phyloP scores from a whole-genome alignment of 2,113 vertebrate genomes.

The Antechinus flavipes region DNA sequence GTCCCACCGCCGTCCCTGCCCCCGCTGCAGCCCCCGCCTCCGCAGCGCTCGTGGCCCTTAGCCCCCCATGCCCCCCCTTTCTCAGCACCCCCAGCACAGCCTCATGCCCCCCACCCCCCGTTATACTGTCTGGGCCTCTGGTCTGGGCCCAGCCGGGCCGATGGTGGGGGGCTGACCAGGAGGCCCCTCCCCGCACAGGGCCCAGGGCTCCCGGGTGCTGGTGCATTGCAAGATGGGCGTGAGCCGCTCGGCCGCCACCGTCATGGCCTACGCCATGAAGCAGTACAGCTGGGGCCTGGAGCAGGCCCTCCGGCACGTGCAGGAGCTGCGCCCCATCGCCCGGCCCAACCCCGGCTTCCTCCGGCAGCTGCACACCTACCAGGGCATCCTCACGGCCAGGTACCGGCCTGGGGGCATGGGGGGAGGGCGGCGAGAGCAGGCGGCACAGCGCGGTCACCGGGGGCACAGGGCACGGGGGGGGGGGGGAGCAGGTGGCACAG shows the following conservation, averaged over 20 bases:
- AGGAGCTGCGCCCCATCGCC: slow-evolving; percentile 87
- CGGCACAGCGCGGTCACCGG: too few species aligned
- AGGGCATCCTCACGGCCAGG: slow-evolving; percentile 95
- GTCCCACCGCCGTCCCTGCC: not conserved
- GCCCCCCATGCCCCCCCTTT: not conserved
- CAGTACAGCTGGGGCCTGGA: slow-evolving; percentile 92
- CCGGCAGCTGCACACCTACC: slow-evolving; percentile 95
- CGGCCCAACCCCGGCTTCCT: slow-evolving; percentile 95
- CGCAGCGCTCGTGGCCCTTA: not conserved
- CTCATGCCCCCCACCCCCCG: not conserved
- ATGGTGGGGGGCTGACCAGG: not conserved
- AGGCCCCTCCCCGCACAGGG: slow-evolving; percentile 75
- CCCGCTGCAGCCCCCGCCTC: not conserved
- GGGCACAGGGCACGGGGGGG: too few species aligned
- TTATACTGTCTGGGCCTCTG: not conserved
- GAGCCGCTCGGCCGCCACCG: slow-evolving; percentile 95
- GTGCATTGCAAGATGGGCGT: slow-evolving; percentile 99
- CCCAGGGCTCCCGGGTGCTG: slow-evolving; percentile 86
- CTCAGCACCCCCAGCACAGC: not conserved
- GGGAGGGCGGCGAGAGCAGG: fast-evolving
- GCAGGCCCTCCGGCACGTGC: slow-evolving; percentile 86
- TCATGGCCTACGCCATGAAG: slow-evolving; percentile 96
- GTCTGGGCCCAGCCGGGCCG: not conserved
- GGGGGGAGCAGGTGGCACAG: too few species aligned
- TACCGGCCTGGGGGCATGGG: not conserved